Evolutionary conservation across 2,888 invertebrate species (phyloP), one percentile per base, ranked within the genome.

Genomic region (Pachycephus smyrnensis): DNA sequence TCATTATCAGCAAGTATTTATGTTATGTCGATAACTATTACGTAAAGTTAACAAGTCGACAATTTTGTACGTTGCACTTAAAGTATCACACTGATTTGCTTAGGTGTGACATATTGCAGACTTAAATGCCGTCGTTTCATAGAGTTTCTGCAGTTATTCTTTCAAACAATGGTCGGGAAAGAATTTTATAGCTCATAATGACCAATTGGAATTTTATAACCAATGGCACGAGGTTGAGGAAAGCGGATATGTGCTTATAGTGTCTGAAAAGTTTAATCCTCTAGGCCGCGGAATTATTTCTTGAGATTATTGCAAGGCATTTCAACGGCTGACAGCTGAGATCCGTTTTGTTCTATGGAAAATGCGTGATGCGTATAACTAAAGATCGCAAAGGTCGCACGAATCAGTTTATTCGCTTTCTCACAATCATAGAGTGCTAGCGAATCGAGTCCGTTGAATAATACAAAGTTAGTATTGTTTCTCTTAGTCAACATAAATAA

Each of bases 381-480:
- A 71, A 71, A 71, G 71, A 71, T 71, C 71, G n/a, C 71, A 15
- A 15, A 71, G 71, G 31, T 71, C 31, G 71, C 71, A 71, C 31
- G 71, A 15, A 71, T 71, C 71, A 15, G 31, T 71, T 23, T 23
- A 55, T 23, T 23, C 6, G 12, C 71, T 30, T 71, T 31, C 71
- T 31, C 71, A 71, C 40, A 23, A 55, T 55, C 9, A 9, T 6
- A 15, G 31, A 31, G 71, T n/a, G 31, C 31, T 30, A 71, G 31
- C 31, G 31, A 71, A 32, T 32, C 31, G 71, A 71, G 71, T 12
- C 12, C 71, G 15, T 71, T 71, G 71, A 11, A 71, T 30, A 71
- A 71, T 31, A 30, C 23, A 12, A 2, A 31, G 1, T 71, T 71
- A 33, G 2, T 71, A 71, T 32, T 71, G 71, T 71, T 32, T 71